Evolutionary conservation across 1,140 invertebrate species (phyloP).

Genomic region (Drosophila tsacasi): DNA sequence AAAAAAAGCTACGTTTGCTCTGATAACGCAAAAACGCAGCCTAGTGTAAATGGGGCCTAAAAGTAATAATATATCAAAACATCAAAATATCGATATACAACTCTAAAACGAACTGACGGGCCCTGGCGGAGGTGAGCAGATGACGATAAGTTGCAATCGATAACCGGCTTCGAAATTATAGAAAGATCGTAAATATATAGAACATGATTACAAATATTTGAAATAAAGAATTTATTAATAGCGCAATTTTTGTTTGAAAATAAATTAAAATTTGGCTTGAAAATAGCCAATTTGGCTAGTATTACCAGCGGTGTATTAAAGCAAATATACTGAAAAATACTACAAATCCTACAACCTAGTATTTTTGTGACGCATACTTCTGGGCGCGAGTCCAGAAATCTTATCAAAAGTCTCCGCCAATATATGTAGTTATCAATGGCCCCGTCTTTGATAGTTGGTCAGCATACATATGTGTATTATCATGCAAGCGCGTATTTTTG

Average conservation of each 20-base stretch:
- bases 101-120: too few species aligned
- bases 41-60: too few species aligned
- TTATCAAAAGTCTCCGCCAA: conserved; percentile 23
- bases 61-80: too few species aligned
- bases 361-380: not conserved
- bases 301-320: not conserved
- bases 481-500: conserved; percentile 21
- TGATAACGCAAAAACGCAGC: too few species aligned
- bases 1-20: too few species aligned
- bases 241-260: too few species aligned
- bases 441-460: conserved; percentile 14
- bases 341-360: too few species aligned
- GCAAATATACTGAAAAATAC: not conserved
- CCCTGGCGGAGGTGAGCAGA: not conserved
- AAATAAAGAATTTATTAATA: too few species aligned
- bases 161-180: not conserved
- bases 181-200: not conserved
- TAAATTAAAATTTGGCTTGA: not conserved
- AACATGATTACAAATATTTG: too few species aligned
- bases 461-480: conserved; percentile 31
- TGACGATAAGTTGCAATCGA: not conserved
- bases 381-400: conserved; percentile 8
- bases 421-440: conserved; percentile 48
- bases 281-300: not conserved
- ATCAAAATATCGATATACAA: too few species aligned